Base-by-base conservation (phyloP, 2,797 vertebrate genomes). In the Sebastes hopkinsi region DNA sequence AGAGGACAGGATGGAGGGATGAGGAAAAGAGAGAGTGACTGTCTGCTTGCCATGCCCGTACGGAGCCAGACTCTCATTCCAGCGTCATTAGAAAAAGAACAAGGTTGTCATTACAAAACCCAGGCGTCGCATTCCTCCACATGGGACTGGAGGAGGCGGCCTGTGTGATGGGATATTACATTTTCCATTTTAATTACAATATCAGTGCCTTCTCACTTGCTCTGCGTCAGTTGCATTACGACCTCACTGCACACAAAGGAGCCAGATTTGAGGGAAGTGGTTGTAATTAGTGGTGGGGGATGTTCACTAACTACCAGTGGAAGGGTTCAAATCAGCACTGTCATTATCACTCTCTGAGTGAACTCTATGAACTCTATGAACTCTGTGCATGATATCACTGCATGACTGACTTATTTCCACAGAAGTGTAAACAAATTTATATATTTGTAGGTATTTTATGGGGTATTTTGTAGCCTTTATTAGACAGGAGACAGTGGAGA, bases 231-330 rank as follows among this genome's bases (percentile, higher is more conserved):
- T 76, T 50, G 87, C 32, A 59, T 62, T 46, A n/a, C 68, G 67
- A 58, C 52, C 66, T 34, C 12, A 70, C 68, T 79, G 71, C 77
- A 65, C 77, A 91, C 87, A 88, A 85, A 82, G 70, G 25, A 77
- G 74, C 22, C 56, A 77, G 68, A 71, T 55, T 65, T 70, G 23
- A 82, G 77, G 81, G 62, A 66, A 64, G 74, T 56, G 69, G 79
- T 81, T 82, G 83, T 74, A 88, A 92, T 93, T 92, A 90, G 83
- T 79, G 87, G 90, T 79, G 62, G 70, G 46, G 72, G 82, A 65
- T 27, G 73, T 77, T 80, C 71, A 80, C 67, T 77, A 86, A 85
- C 50, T 52, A 52, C 50, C 80, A 74, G 38, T 32, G 32, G 58
- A 46, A 30, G 7, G 32, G 23, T 54, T 20, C 50, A 83, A 77